Base-by-base conservation (phyloP, 2,113 vertebrate genomes). In the Lophochroa leadbeateri region DNA sequence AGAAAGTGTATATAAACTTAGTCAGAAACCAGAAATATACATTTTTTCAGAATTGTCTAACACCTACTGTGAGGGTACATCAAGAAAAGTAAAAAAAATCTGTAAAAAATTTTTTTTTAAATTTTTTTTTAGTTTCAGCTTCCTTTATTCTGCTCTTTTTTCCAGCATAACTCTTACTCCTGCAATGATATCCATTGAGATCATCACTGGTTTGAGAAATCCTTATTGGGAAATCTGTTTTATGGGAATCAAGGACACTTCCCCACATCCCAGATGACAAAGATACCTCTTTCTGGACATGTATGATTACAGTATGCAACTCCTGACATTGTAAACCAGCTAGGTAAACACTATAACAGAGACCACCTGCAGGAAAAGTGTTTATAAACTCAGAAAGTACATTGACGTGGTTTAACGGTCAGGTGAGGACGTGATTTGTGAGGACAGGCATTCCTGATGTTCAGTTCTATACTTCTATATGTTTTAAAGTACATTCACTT, bases 361-460 rank as follows among this genome's bases (percentile, higher is more conserved):
- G n/a, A 46, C 3, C 11, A 71, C 8, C 6, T 14, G 9, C n/a
- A 3, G n/a, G 4, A 67, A 57, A 43, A 74, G 1, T 14, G 5
- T 64, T 69, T 88, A 29, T 29, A 41, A 88, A 35, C 11, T 67
- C 60, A 74, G 29, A 83, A 70, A 23, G 1, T 18, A 16, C 33
- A 46, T 3, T 35, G 14, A 28, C 0, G 0, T 2, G 1, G 3
- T n/a, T 55, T 44, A 60, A 17, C 20, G 13, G 20, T 70, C 53
- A 67, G 4, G 1, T 28, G 28, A 80, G 53, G 31, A 82, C 55
- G 10, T 82, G 13, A 41, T 46, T 50, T 94, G 14, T 65, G 39
- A 69, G 28, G n/a, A 29, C 11, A 84, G 5, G 4, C 3, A 35
- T 50, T 64, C 35, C 13, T 64, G 10, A 50, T 41, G 7, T 23